Base-by-base conservation (phyloP, 2,888 invertebrate species). In the Andrena bicolor region DNA sequence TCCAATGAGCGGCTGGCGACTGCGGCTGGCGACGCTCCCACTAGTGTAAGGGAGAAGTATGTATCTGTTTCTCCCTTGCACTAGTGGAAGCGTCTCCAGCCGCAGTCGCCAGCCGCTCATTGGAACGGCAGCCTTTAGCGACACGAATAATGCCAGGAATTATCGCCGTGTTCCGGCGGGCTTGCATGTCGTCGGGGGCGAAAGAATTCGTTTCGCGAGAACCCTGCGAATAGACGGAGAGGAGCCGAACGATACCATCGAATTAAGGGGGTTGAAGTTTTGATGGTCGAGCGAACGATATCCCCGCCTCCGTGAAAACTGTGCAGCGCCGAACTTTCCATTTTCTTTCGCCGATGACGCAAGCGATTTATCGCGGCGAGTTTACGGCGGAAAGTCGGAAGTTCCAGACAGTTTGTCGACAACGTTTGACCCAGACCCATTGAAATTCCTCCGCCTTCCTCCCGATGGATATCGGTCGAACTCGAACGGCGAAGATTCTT, bases 361-460 rank as follows among this genome's bases (percentile, higher is more conserved):
- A 60, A 51, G 28, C 82, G 72, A 80, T 82, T 82, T 76, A 82
- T 82, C 75, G 80, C 30, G 58, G 26, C 61, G 75, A 75, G 75
- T 80, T 80, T 76, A 71, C 71, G 82, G 70, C 75, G 75, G 71
- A 68, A 53, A 68, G 70, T 73, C 71, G 64, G 63, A 82, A 82
- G 51, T 80, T 82, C 58, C 82, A 75, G 80, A 80, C 82, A 82
- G 82, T 82, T 82, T 71, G 75, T 75, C 82, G 82, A 68, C 80
- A 64, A 80, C 71, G 70, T 80, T 80, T 82, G 80, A 82, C 82
- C 82, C 82, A 80, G 82, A 82, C 82, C 81, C 71, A 72, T 80
- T 80, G 66, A 76, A 82, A 72, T 82, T 80, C 76, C 63, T 53
- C 56, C 60, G 49, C 41, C 28, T 23, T 10, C 41, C 20, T 16